Evolutionary conservation across 2,113 vertebrate species (phyloP).

Genomic region (Prionailurus bengalensis): DNA sequence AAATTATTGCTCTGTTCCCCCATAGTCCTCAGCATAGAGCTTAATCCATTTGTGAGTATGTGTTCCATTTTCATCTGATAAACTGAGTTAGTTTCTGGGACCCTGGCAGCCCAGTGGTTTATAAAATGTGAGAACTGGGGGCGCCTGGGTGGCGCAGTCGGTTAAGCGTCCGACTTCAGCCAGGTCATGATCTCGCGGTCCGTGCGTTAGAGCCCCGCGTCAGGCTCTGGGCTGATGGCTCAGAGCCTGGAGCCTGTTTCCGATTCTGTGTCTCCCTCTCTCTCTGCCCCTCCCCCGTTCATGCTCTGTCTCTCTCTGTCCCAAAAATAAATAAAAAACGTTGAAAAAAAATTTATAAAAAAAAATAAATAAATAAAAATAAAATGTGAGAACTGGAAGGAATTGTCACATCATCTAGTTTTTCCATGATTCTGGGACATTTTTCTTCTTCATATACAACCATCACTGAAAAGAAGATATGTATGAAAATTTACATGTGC

Average conservation of each 20-base stretch:
- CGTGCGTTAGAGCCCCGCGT: too few species aligned
- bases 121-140: neutral
- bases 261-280: too few species aligned
- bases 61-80: neutral
- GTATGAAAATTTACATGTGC: neutral
- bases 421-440: neutral
- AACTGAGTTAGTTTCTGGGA: neutral
- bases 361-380: neutral
- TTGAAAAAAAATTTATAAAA: too few species aligned
- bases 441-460: neutral
- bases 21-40: neutral
- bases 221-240: too few species aligned
- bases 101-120: neutral
- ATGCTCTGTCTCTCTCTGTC: too few species aligned
- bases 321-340: too few species aligned
- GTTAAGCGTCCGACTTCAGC: too few species aligned
- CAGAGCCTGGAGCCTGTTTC: too few species aligned
- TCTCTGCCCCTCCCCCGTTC: too few species aligned
- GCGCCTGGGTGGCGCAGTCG: too few species aligned
- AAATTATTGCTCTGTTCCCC: neutral
- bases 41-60: neutral
- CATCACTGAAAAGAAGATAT: neutral
- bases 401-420: neutral
- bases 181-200: too few species aligned
- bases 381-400: neutral